These are phyloP conservation scores for Tokudaia tokunoshimensis DNA, from an alignment of 2,797 vertebrate genomes.

Conservation along the genomic window DNA sequence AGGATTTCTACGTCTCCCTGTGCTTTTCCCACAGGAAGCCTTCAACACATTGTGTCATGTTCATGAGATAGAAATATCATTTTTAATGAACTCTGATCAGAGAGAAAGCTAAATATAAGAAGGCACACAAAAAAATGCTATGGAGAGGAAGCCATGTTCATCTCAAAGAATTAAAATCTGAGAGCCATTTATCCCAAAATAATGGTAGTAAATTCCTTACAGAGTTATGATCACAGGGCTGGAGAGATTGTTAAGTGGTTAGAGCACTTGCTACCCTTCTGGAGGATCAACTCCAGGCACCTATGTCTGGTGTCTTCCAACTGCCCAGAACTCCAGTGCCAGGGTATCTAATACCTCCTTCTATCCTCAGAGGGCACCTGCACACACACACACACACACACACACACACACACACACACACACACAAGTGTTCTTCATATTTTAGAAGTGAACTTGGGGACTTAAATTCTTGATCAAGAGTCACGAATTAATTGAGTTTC, in stretches of 20 bases:
- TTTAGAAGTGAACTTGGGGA: background rate
- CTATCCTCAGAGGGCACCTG: background rate
- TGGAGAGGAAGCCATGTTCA: slow-evolving; percentile 10
- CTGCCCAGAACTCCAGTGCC: background rate
- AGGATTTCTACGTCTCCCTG: background rate
- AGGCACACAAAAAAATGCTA: slow-evolving; percentile 29
- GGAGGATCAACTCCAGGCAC: background rate
- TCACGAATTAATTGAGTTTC: slow-evolving; percentile 49
- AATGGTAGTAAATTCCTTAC: slow-evolving; percentile 37
- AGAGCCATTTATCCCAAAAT: slow-evolving; percentile 40
- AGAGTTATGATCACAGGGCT: background rate
- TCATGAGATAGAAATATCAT: slow-evolving; percentile 62
- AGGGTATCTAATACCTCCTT: background rate
- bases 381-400: too few species aligned
- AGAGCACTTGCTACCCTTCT: background rate
- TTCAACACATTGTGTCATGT: slow-evolving; percentile 69
- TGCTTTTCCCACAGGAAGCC: slow-evolving; percentile 31
- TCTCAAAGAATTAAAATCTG: slow-evolving; percentile 53
- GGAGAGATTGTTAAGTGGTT: too few species aligned
- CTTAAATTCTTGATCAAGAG: slow-evolving; percentile 51
- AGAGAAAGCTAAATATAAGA: slow-evolving; percentile 61
- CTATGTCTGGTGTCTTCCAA: background rate
- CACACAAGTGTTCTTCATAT: background rate
- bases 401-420: background rate
- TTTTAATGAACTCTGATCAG: slow-evolving; percentile 58